phyloP scores from a whole-genome alignment of 2,113 vertebrate species.

The Speoplatyrhinus poulsoni region DNA sequence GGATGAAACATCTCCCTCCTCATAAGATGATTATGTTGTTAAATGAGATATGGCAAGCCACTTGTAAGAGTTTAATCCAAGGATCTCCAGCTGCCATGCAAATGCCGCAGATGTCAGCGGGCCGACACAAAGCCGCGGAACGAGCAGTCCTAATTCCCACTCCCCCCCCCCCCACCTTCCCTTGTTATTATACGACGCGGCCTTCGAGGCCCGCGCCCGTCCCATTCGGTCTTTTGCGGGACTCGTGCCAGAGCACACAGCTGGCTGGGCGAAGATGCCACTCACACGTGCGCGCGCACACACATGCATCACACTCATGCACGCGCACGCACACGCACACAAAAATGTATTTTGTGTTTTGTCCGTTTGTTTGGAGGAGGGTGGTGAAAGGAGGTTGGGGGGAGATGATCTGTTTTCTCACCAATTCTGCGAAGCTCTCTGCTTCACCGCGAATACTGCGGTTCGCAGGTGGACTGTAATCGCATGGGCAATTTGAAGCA shows the following conservation, averaged over 20 bases:
- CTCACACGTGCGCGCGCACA: too few relatives aligned
- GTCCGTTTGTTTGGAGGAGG: not conserved
- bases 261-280: conserved; percentile 13
- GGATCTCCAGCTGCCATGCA: conserved; percentile 72
- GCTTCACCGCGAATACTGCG: conserved; percentile 35
- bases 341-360: conserved; percentile 10
- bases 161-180: conserved; percentile 15
- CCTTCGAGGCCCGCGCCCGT: conserved; percentile 20
- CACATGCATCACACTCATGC: too few relatives aligned
- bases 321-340: not conserved
- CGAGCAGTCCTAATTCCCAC: conserved; percentile 54
- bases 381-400: not conserved
- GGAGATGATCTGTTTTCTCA: conserved; percentile 13
- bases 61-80: conserved; percentile 66
- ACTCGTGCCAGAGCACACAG: conserved; percentile 16
- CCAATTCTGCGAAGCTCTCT: conserved; percentile 44
- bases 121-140: conserved; percentile 69
- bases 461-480: conserved; percentile 51
- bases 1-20: conserved; percentile 66
- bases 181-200: conserved; percentile 34
- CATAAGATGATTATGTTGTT: conserved; percentile 75
- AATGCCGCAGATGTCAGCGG: conserved; percentile 74
- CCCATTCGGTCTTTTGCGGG: conserved; percentile 16
- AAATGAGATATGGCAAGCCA: conserved; percentile 76
- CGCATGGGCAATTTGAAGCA: not conserved